Evolutionary conservation across 2,888 invertebrate species (phyloP).

Genomic region (Gibbula magus): DNA sequence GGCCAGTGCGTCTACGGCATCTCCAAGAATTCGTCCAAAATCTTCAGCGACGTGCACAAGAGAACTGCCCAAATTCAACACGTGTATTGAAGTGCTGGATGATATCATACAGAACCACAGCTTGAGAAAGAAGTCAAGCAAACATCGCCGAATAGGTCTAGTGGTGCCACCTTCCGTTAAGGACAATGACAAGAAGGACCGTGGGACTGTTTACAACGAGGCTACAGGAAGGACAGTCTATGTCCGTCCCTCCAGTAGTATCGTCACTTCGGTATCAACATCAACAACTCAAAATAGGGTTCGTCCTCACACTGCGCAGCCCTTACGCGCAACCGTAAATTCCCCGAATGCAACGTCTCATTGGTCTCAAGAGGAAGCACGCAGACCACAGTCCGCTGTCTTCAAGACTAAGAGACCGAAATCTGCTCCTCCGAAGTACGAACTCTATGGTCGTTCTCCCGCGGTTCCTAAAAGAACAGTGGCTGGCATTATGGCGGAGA

Average conservation of each 20-base stretch:
- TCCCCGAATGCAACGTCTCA: neutral
- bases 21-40: neutral
- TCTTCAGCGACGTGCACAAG: neutral
- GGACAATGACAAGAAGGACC: neutral
- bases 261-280: neutral
- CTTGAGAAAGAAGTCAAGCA: neutral
- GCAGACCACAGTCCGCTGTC: neutral
- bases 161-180: neutral
- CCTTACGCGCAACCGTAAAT: neutral
- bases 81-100: constrained; percentile 6
- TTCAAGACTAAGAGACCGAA: constrained; percentile 1
- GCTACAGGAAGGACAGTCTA: neutral
- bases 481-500: constrained; percentile 28
- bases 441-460: constrained; percentile 22
- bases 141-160: neutral
- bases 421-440: constrained; percentile 26
- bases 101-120: neutral
- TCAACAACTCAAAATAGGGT: neutral
- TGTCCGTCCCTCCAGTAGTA: neutral
- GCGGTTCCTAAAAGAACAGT: constrained; percentile 19
- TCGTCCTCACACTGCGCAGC: constrained; percentile 5
- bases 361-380: neutral
- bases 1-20: neutral
- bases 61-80: neutral
- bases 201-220: neutral